Evolutionary conservation across 2,888 invertebrate genomes (phyloP).

Genomic region (Agapostemon virescens): DNA sequence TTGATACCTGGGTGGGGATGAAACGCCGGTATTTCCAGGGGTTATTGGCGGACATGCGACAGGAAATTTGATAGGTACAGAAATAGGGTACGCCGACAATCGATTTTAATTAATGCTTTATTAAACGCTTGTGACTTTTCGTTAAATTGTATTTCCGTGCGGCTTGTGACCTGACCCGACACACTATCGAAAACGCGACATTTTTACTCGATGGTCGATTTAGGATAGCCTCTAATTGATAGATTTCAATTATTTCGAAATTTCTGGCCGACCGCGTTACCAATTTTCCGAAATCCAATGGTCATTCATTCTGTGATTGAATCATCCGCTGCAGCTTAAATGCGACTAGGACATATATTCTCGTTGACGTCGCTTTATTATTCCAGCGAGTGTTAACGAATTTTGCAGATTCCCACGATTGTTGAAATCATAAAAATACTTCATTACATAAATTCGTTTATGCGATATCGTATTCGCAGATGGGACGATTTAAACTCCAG

Average conservation of each 20-base stretch:
- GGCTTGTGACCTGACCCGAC: background rate
- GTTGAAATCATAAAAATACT: background rate
- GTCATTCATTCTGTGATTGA: background rate
- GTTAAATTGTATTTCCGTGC: background rate
- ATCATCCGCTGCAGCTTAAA: background rate
- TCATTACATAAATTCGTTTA: background rate
- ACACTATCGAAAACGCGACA: background rate
- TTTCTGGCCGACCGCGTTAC: background rate
- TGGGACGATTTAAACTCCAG: too few relatives aligned
- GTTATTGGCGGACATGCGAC: constrained; percentile 13
- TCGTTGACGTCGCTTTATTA: background rate
- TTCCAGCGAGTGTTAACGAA: background rate
- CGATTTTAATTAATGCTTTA: background rate
- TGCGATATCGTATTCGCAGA: background rate
- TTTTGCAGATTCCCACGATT: background rate
- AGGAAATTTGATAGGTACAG: background rate
- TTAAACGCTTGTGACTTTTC: background rate
- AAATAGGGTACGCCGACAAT: background rate
- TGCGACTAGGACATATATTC: background rate
- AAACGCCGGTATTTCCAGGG: constrained; percentile 15
- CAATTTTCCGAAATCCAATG: constrained; percentile 8
- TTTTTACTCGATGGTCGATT: background rate
- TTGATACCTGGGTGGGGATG: too few relatives aligned
- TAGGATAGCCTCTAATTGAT: background rate
- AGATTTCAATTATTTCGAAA: constrained; percentile 3